Evolutionary conservation across 2,888 invertebrate species (phyloP).

Genomic region (Phania funesta): DNA sequence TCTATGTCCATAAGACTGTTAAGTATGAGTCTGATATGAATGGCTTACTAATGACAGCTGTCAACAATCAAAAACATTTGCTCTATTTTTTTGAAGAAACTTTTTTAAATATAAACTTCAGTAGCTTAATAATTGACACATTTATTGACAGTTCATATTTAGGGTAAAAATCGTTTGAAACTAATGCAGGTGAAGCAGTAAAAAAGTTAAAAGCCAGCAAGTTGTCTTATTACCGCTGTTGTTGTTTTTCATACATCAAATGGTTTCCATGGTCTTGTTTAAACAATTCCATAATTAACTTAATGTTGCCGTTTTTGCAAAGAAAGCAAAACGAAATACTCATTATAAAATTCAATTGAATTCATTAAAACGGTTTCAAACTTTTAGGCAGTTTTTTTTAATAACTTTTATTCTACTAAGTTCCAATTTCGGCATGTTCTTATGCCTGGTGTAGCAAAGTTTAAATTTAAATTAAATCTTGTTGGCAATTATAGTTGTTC

Average conservation of each 20-base stretch:
- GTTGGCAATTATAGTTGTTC: background rate
- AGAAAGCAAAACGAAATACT: background rate
- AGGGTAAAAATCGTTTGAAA: background rate
- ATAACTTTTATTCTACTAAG: slow-evolving; percentile 4
- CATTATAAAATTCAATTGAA: slow-evolving; percentile 30
- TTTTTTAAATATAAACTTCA: background rate
- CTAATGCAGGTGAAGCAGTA: slow-evolving; percentile 8
- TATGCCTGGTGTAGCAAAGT: slow-evolving; percentile 24
- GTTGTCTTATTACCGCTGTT: background rate
- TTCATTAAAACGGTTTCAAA: slow-evolving; percentile 30
- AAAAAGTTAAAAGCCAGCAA: background rate
- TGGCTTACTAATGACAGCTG: slow-evolving; percentile 48
- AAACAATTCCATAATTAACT: background rate
- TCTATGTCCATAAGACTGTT: background rate
- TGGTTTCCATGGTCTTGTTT: slow-evolving; percentile 30
- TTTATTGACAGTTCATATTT: background rate
- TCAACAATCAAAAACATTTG: slow-evolving; percentile 27
- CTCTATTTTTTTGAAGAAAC: background rate
- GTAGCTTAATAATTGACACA: background rate
- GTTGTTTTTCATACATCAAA: background rate
- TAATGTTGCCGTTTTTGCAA: background rate
- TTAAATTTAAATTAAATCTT: slow-evolving; percentile 38
- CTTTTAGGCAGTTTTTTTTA: background rate
- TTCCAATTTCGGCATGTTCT: slow-evolving; percentile 17
- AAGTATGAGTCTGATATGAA: slow-evolving; percentile 3